Base-by-base conservation (phyloP, 1,140 invertebrate genomes). In the Nasonia giraulti region DNA sequence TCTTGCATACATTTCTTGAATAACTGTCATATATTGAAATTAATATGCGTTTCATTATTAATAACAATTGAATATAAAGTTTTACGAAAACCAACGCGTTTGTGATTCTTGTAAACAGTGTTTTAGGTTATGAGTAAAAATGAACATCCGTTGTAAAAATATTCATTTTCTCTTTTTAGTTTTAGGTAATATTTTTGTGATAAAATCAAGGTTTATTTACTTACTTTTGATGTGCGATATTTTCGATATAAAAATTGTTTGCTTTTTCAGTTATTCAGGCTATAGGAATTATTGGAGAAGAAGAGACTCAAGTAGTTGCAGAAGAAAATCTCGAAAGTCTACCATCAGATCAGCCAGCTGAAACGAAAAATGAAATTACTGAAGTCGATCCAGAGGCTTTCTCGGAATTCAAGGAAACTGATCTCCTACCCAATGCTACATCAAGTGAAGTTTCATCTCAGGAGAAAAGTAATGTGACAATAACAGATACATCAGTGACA, bases 391-490 rank as follows among this genome's bases (percentile, higher is more conserved):
- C 77, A 23, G 77, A 62, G 11, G 47, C 17, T 62, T 62, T 79
- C 31, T 62, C 27, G 5, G 75, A 77, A 50, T 77, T 80, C 33
- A 17, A 12, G n/a, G 78, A 69, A 37, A 8, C 62, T 23, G 20
- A 10, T 20, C 27, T 31, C 6, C 11, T 68, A 40, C 1, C 33
- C 20, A 47, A 71, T 71, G 31, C 40, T 47, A 37, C 33, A 12
- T 12, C 37, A 69, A 69, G 17, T 55, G 68, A 81, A 33, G 12
- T 31, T 78, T 76, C 27, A 73, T 10, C 78, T 12, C 66, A 83
- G 31, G 55, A 80, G 27, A 87, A 87, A 85, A 75, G 66, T 23
- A 88, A 86, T 82, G 71, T 87, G 69, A 87, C 84, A 44, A 86
- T 85, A 81, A 80, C 23, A 86, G 84, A 80, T 69, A 4, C 47